Percentiles rank a stretch among this genome's conserved stretches.
Evolutionary conservation across 2,888 invertebrate genomes (phyloP).

Genomic region (Diplolepis rosae): DNA sequence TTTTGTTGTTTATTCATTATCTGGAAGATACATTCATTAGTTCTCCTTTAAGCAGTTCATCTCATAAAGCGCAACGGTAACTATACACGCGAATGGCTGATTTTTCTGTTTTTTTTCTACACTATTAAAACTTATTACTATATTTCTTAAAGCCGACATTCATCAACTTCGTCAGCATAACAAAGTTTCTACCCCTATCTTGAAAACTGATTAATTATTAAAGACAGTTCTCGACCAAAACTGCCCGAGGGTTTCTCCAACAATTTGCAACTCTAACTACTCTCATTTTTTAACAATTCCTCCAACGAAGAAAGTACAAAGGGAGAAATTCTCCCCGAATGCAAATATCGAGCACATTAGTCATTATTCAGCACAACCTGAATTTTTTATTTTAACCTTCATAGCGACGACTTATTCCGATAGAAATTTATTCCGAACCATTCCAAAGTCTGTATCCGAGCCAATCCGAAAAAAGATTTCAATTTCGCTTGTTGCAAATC

Average conservation of each 20-base stretch:
- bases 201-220: slow-evolving; percentile 6
- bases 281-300: background rate
- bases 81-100: background rate
- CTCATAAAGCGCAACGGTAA: background rate
- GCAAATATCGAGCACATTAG: slow-evolving; percentile 29
- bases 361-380: too few species aligned
- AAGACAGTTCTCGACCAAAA: background rate
- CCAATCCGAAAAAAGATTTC: too few species aligned
- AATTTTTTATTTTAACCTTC: too few species aligned
- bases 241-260: slow-evolving; percentile 1
- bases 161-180: background rate
- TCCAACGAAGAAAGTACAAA: background rate
- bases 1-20: background rate
- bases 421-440: too few species aligned
- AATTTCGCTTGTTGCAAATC: too few species aligned
- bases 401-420: too few species aligned
- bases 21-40: background rate
- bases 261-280: background rate
- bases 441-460: too few species aligned
- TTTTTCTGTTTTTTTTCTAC: background rate
- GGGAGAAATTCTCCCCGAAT: background rate
- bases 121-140: background rate
- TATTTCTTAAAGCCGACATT: background rate
- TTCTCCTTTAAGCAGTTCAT: background rate
- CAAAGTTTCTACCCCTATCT: background rate